Evolutionary conservation across 2,888 invertebrate species (phyloP).

Genomic region (Matsumyia berberina): DNA sequence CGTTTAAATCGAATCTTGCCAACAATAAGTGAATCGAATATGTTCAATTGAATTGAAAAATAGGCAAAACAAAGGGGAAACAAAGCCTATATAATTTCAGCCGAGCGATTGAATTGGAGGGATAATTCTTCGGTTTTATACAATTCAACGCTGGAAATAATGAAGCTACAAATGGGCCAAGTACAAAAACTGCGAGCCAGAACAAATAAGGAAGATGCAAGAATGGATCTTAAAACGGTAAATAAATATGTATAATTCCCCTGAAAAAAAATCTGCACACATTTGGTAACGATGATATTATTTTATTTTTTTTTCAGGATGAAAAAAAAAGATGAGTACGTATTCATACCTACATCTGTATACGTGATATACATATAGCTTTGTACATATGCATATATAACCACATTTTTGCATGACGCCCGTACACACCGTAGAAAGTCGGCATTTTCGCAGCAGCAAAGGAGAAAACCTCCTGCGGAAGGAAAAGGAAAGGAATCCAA

Average conservation of each 20-base stretch:
- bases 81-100: slow-evolving; percentile 14
- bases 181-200: not conserved
- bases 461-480: not conserved
- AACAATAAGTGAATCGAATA: slow-evolving; percentile 44
- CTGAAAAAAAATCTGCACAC: not conserved
- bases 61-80: slow-evolving; percentile 29
- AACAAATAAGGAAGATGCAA: slow-evolving; percentile 4
- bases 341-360: too few relatives aligned
- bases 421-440: too few relatives aligned
- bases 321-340: too few relatives aligned
- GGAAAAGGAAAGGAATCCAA: not conserved
- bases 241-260: slow-evolving; percentile 5
- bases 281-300: not conserved
- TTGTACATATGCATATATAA: too few relatives aligned
- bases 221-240: slow-evolving; percentile 4
- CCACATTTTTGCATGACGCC: too few relatives aligned
- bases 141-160: not conserved
- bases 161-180: not conserved
- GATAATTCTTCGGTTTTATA: slow-evolving; percentile 10
- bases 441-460: too few relatives aligned
- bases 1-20: slow-evolving; percentile 36
- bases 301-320: too few relatives aligned
- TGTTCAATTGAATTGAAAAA: slow-evolving; percentile 44
- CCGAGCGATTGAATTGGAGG: not conserved
- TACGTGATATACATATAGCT: too few relatives aligned